These are phyloP conservation scores for Adela reaumurella DNA, from an alignment of 2,888 invertebrate species.

Conservation along the genomic window DNA sequence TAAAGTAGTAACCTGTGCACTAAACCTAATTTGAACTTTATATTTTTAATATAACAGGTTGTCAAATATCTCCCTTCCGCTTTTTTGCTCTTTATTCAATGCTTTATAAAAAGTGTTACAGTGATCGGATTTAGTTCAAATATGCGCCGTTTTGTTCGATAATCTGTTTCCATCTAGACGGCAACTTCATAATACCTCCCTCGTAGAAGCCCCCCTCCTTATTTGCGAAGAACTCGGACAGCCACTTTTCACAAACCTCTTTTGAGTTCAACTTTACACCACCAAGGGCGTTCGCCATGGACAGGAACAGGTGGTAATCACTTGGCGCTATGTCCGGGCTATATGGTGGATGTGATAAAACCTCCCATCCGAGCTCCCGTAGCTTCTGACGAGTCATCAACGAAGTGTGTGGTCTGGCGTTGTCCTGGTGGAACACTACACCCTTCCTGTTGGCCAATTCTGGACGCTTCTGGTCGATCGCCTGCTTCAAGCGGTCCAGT, in stretches of 20 bases:
- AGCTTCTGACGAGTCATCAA: slow-evolving; percentile 12
- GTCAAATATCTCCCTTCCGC: too few species aligned
- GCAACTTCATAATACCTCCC: slow-evolving; percentile 11
- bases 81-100: too few species aligned
- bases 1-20: too few species aligned
- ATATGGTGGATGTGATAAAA: slow-evolving; percentile 14
- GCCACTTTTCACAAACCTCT: slow-evolving; percentile 12
- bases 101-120: slow-evolving; percentile 2
- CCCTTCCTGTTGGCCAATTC: slow-evolving; percentile 6
- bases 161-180: slow-evolving; percentile 12
- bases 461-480: slow-evolving; percentile 5
- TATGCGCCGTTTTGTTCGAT: slow-evolving; percentile 11
- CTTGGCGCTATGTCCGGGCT: slow-evolving; percentile 21
- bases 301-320: slow-evolving; percentile 18
- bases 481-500: slow-evolving; percentile 30
- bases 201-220: slow-evolving; percentile 10
- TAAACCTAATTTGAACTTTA: too few species aligned
- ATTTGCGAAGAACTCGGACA: slow-evolving; percentile 13
- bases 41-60: too few species aligned
- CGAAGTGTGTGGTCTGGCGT: slow-evolving; percentile 12
- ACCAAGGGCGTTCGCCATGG: slow-evolving; percentile 11
- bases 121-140: slow-evolving; percentile 6
- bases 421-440: slow-evolving; percentile 12
- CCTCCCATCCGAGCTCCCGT: slow-evolving; percentile 13
- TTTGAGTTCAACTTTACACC: slow-evolving; percentile 11